Evolutionary conservation across 2,888 invertebrate genomes (phyloP), one percentile per base, ranked within the genome.

Genomic region (Pseudococcus jackbeardsleyi): DNA sequence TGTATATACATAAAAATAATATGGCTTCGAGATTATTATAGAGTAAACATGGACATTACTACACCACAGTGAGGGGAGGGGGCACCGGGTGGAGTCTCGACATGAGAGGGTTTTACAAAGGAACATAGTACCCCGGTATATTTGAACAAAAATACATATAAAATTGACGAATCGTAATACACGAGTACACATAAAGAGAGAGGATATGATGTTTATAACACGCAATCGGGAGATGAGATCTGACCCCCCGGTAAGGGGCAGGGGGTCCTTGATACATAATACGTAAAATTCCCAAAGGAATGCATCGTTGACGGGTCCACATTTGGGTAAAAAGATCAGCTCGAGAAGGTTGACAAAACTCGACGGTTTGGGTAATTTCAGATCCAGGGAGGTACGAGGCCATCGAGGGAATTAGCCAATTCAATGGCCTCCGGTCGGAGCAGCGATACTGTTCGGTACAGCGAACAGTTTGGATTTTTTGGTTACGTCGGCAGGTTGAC

Each of bases 401-500:
- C 77, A 77, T 77, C 77, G 77, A 77, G n/a, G 77, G 77, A 39
- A 77, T 77, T n/a, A 8, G 77, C 77, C 77, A 39, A 77, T 77
- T 59, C 39, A 85, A 42, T 64, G 85, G 33, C 85, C 85, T 17
- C 85, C 59, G 64, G 85, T 54, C n/a, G 85, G 54, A 17, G 85
- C 85, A n/a, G 85, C 85, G 64, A 85, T 85, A 42, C 6, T 33
- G 19, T 59, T 85, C 2, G 85, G 85, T 12, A 85, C 33, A 26
- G 59, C 77, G 48, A 86, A 86, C 0, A 77, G 77, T 79, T 59
- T 85, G 22, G 42, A 59, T 59, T 85, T 85, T 85, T 26, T 89
- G 89, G 82, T 87, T 54, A 48, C 88, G 19, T 48, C 89, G 64
- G 79, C 84, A 64, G 87, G 87, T 89, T 48, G 84, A 48, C 6